Base-by-base conservation (phyloP, 2,888 invertebrate genomes). In the Rhyacophila evoluta region DNA sequence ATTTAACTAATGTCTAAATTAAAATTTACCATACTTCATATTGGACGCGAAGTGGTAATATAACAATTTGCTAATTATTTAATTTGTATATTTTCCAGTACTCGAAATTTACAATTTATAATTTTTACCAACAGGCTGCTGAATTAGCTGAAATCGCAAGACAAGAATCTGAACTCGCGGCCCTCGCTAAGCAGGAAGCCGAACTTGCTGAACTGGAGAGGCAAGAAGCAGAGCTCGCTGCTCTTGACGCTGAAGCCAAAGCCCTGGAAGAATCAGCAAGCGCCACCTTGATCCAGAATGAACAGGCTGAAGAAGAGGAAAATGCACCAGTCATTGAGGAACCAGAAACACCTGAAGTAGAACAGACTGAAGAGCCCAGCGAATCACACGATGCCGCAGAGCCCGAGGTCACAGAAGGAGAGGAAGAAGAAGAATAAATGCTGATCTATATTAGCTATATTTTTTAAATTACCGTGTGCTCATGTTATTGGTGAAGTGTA, bases 71-170 rank as follows among this genome's bases (percentile, higher is more conserved):
- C n/a, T n/a, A n/a, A n/a, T n/a, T n/a, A n/a, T n/a, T n/a, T n/a
- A n/a, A n/a, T n/a, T n/a, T n/a, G n/a, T n/a, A n/a, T n/a, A n/a
- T n/a, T n/a, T n/a, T n/a, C n/a, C n/a, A n/a, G n/a, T n/a, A n/a
- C n/a, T n/a, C n/a, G n/a, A n/a, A n/a, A n/a, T n/a, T n/a, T n/a
- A n/a, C n/a, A n/a, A n/a, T n/a, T n/a, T n/a, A n/a, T n/a, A n/a
- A n/a, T n/a, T n/a, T n/a, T n/a, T n/a, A n/a, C n/a, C 85, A 86
- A 82, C 87, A 92, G 90, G 94, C 93, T 81, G 93, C 92, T 70
- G 94, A 94, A 86, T 86, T 93, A 83, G 92, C 92, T 0, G 93
- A 94, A 85, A 91, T 92, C 55, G 92, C 92, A 3, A 89, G 88
- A 85, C 91, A 88, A 86, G 91, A 90, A 84, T 92, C 91, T 1